These are phyloP conservation scores for Moxostoma hubbsi DNA, from an alignment of 2,797 vertebrate species.

Conservation along the genomic window DNA sequence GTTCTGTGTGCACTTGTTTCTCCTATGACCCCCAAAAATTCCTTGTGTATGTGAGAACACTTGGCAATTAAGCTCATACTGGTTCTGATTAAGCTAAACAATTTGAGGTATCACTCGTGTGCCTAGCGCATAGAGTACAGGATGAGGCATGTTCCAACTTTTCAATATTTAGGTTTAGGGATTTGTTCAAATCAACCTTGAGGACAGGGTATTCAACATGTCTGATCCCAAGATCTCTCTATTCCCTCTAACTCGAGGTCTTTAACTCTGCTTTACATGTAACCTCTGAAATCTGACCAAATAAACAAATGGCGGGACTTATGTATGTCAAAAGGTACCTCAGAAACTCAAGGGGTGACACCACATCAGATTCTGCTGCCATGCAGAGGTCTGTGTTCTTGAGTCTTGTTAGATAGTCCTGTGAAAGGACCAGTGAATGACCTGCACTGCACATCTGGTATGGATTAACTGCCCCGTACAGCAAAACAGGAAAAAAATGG, in stretches of 20 bases:
- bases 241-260: neutral
- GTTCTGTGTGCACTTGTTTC: too few species aligned
- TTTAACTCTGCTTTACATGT: neutral
- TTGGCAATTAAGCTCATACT: too few species aligned
- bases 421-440: neutral
- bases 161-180: too few species aligned
- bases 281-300: neutral
- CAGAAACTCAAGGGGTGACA: neutral
- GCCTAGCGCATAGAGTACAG: too few species aligned
- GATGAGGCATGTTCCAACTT: too few species aligned
- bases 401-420: neutral
- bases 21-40: too few species aligned
- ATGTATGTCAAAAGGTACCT: neutral
- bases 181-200: too few species aligned
- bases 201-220: neutral
- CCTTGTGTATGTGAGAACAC: too few species aligned
- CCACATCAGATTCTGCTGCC: slow-evolving; percentile 6
- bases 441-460: slow-evolving; percentile 18
- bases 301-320: neutral
- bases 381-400: neutral
- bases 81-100: too few species aligned
- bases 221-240: neutral
- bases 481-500: neutral
- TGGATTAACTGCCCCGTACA: neutral
- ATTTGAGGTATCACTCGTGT: too few species aligned